Evolutionary conservation across 2,113 vertebrate species (phyloP).

Genomic region (Apteryx mantelli): DNA sequence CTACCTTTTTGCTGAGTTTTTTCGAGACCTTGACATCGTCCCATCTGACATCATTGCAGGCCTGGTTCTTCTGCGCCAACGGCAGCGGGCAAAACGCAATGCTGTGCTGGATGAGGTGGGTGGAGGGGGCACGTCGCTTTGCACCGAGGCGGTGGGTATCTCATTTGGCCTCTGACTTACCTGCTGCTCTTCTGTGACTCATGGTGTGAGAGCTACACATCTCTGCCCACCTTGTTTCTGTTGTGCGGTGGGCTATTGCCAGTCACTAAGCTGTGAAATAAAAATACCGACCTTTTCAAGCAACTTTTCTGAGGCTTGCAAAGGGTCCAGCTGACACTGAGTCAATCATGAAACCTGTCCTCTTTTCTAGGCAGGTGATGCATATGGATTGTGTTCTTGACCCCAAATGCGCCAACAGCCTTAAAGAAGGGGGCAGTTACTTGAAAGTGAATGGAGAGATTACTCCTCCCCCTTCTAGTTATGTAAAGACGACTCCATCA

Average conservation of each 20-base stretch:
- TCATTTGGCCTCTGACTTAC: not conserved
- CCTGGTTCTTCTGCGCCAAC: constrained; percentile 92
- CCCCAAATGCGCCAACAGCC: not conserved
- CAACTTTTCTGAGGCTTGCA: not conserved
- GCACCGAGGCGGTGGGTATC: not conserved
- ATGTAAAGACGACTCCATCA: not conserved
- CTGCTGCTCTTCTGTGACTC: not conserved
- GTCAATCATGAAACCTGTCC: not conserved
- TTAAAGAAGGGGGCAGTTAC: not conserved
- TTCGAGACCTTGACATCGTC: constrained; percentile 97
- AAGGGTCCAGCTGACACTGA: not conserved
- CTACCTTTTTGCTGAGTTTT: constrained; percentile 97
- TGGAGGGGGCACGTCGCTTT: not conserved
- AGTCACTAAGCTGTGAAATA: not conserved
- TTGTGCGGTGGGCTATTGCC: not conserved
- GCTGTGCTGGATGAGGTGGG: constrained; percentile 87
- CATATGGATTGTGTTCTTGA: not conserved
- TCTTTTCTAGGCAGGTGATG: not conserved
- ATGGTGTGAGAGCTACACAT: not conserved
- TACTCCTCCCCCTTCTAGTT: accelerated
- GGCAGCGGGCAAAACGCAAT: constrained; percentile 91
- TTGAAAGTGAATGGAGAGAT: not conserved
- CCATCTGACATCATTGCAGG: constrained; percentile 98
- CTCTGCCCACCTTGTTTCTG: not conserved
- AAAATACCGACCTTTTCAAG: not conserved